Evolutionary conservation across 2,113 vertebrate genomes (phyloP).

Genomic region (Shinisaurus crocodilurus): DNA sequence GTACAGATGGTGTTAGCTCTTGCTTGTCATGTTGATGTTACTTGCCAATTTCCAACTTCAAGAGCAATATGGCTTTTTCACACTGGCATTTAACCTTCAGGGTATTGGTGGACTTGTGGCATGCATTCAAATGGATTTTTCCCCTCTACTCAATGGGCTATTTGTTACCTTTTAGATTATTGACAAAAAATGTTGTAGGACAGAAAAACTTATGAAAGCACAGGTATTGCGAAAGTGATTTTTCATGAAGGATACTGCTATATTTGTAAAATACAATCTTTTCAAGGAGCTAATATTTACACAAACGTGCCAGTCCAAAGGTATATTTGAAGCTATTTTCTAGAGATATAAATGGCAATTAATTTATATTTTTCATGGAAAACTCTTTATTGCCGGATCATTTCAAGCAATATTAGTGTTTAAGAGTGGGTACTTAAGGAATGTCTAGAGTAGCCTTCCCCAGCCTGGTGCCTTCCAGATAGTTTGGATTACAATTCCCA

Average conservation of each 20-base stretch:
- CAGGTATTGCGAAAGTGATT: conserved; percentile 41
- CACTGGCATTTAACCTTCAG: conserved; percentile 28
- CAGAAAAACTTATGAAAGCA: conserved; percentile 52
- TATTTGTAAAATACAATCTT: conserved; percentile 4
- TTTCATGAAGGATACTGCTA: conserved; percentile 4
- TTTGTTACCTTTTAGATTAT: conserved; percentile 58
- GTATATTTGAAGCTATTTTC: not conserved
- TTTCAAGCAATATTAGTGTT: not conserved
- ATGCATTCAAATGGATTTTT: conserved; percentile 60
- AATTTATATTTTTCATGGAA: not conserved
- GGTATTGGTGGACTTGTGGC: not conserved
- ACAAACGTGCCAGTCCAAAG: not conserved
- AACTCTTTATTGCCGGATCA: not conserved
- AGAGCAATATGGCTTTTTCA: conserved; percentile 36
- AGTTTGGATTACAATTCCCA: no score
- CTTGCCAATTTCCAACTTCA: conserved; percentile 6
- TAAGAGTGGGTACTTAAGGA: not conserved
- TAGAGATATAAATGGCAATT: not conserved
- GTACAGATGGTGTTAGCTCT: conserved; percentile 11
- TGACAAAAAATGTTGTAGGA: conserved; percentile 44
- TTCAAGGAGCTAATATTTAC: not conserved
- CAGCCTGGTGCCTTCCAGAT: no score
- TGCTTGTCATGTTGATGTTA: conserved; percentile 42
- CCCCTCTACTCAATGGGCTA: conserved; percentile 51
- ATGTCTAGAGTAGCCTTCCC: no score